Conservation (phyloP, 2,888 invertebrate species). For the Pherbina coryleti region DNA sequence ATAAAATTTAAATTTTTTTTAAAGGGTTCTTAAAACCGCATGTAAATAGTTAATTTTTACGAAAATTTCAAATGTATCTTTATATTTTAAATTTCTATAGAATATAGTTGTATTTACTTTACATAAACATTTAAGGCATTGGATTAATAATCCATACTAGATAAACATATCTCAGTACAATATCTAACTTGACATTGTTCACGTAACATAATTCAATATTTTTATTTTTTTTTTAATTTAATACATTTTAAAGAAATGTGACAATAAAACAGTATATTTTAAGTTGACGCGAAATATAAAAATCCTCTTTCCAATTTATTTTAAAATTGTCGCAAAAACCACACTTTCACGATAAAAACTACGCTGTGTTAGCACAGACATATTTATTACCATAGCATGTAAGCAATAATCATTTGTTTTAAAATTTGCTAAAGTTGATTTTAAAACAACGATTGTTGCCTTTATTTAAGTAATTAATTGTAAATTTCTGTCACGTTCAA, state of each 20-base stretch:
- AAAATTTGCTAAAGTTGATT: background rate
- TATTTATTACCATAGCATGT: background rate
- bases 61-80: background rate
- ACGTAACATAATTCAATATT: too few species aligned
- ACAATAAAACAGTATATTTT: too few species aligned
- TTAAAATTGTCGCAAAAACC: too few species aligned
- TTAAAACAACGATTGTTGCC: too few species aligned
- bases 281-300: too few species aligned
- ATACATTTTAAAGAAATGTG: too few species aligned
- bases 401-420: background rate
- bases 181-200: too few species aligned
- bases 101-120: background rate
- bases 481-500: too few species aligned
- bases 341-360: background rate
- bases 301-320: too few species aligned
- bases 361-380: background rate
- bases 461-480: too few species aligned
- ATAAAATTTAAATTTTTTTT: background rate
- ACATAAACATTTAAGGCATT: conserved; percentile 6
- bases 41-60: conserved; percentile 28
- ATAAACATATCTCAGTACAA: too few species aligned
- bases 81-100: background rate
- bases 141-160: background rate
- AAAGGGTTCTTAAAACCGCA: background rate
- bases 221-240: too few species aligned